Conservation (phyloP, 2,113 vertebrate genomes). For the Dendropsophus ebraccatus region DNA sequence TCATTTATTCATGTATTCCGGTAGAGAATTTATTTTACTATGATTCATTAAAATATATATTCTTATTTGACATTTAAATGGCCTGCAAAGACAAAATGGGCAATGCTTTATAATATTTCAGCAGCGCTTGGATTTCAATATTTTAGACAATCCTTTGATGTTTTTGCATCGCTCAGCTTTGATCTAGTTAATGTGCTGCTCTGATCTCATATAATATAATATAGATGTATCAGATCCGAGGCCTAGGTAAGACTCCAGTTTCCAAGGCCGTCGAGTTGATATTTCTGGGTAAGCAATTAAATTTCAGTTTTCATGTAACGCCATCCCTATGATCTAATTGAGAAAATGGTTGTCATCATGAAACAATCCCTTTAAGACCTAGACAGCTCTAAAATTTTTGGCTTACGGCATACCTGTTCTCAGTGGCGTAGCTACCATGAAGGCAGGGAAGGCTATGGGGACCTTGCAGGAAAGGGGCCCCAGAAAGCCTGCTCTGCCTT, state of each 20-base stretch:
- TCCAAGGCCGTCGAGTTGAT: not conserved
- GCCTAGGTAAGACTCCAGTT: not conserved
- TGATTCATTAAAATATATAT: not conserved
- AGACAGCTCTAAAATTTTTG: no score
- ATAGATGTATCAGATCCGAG: not conserved
- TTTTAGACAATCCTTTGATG: constrained; percentile 28
- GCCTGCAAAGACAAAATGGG: not conserved
- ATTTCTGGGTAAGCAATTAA: not conserved
- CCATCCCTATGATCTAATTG: not conserved
- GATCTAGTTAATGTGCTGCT: constrained; percentile 29
- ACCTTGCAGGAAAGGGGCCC: no score
- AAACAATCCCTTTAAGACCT: no score
- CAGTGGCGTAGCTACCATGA: no score
- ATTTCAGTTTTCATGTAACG: not conserved
- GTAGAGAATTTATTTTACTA: not conserved
- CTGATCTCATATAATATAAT: constrained; percentile 31
- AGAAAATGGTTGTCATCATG: no score
- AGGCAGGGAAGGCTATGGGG: no score
- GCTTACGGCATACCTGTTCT: no score
- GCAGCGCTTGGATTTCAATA: not conserved
- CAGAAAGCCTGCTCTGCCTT: no score
- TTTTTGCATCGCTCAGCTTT: constrained; percentile 23
- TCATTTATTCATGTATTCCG: not conserved
- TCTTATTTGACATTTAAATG: not conserved
- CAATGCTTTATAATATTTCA: constrained; percentile 9